phyloP scores from a whole-genome alignment of 2,113 vertebrate genomes.

The Vimba vimba region DNA sequence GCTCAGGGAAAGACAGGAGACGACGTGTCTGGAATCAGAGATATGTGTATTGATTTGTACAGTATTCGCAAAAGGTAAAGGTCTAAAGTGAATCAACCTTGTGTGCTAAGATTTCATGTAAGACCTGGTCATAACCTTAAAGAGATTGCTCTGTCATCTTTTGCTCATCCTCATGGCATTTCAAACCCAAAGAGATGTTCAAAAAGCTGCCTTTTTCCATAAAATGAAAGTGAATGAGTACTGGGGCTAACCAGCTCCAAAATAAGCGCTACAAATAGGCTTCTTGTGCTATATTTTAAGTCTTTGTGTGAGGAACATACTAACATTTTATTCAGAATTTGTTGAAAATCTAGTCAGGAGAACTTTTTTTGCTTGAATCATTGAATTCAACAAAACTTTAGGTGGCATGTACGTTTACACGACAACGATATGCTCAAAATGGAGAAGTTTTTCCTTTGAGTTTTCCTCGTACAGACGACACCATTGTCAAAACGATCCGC shows the following conservation, averaged over 20 bases:
- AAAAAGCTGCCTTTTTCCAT: neutral
- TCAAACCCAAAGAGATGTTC: neutral
- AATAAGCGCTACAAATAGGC: neutral
- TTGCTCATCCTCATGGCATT: neutral
- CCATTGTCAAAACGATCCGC: no score
- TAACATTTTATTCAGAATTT: neutral
- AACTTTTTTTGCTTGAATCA: neutral
- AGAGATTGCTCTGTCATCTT: neutral
- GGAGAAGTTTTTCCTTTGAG: no score
- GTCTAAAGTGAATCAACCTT: conserved; percentile 76
- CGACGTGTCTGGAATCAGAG: conserved; percentile 53
- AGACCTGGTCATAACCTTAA: neutral
- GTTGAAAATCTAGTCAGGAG: neutral
- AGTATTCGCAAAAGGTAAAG: conserved; percentile 63
- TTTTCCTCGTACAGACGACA: no score
- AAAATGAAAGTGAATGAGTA: neutral
- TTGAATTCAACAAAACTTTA: no score
- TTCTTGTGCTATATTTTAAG: neutral
- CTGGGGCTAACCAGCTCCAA: neutral
- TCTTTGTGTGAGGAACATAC: neutral
- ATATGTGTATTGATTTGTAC: conserved; percentile 65
- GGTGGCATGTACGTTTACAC: no score
- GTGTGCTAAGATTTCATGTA: conserved; percentile 48
- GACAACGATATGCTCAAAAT: no score
- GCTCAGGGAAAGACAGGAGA: conserved; percentile 23